Evolutionary conservation across 1,140 invertebrate species (phyloP).

Genomic region (Pomacea maculata): DNA sequence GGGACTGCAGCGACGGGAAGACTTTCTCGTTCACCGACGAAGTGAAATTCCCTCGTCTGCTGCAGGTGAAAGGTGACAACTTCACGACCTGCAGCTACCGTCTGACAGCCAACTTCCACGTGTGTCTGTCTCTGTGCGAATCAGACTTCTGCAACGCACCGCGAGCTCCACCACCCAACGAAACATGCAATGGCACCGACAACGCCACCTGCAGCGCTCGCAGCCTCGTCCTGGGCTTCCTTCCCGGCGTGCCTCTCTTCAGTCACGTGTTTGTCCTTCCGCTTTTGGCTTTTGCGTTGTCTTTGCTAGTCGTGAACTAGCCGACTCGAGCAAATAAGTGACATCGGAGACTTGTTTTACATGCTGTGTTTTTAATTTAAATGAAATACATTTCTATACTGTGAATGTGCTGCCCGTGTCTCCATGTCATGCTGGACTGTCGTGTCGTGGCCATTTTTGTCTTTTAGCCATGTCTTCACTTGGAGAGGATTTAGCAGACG

Average conservation of each 20-base stretch:
- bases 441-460: too few relatives aligned
- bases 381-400: too few relatives aligned
- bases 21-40: conserved; percentile 22
- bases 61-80: not conserved
- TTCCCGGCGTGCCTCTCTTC: conserved; percentile 9
- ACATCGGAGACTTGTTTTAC: too few relatives aligned
- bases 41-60: not conserved
- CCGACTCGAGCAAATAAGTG: too few relatives aligned
- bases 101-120: conserved; percentile 11
- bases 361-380: too few relatives aligned
- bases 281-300: not conserved
- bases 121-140: conserved; percentile 17
- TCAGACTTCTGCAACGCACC: conserved; percentile 25
- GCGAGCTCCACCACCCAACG: not conserved
- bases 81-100: conserved; percentile 23
- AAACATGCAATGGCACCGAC: not conserved
- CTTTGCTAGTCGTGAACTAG: too few relatives aligned
- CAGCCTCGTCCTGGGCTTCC: too few relatives aligned
- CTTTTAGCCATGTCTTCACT: too few relatives aligned
- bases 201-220: conserved; percentile 12
- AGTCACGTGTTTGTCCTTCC: not conserved
- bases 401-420: too few relatives aligned
- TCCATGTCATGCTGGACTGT: too few relatives aligned
- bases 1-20: conserved; percentile 24
- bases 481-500: too few relatives aligned